Conservation (phyloP, 30 jellyfish, hydroid and myxozoan species). For the Chironex yamaguchii region DNA sequence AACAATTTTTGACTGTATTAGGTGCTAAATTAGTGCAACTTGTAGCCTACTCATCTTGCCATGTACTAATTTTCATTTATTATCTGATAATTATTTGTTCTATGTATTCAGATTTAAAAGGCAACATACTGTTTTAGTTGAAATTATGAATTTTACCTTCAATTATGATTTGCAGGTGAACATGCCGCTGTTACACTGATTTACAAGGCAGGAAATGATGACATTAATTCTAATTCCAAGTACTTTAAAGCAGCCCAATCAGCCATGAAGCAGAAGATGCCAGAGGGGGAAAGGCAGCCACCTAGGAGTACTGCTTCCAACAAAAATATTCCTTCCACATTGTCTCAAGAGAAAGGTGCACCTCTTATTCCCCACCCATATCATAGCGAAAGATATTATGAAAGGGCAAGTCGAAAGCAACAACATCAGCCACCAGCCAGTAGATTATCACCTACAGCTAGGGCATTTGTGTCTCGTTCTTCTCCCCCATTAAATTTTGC, state of each 20-base stretch:
- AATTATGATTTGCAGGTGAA: constrained; percentile 93
- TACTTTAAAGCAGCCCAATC: background rate
- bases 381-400: background rate
- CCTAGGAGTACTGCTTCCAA: background rate
- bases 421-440: constrained; percentile 22
- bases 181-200: constrained; percentile 91
- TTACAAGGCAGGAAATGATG: constrained; percentile 81
- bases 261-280: background rate
- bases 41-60: no score
- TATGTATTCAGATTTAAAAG: background rate
- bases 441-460: constrained; percentile 93
- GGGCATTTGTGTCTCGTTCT: constrained; percentile 83
- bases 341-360: background rate
- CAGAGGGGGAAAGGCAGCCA: background rate
- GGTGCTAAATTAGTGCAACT: no score
- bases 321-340: background rate
- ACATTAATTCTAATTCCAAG: constrained; percentile 77
- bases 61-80: no score
- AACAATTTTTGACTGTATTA: no score
- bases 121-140: background rate
- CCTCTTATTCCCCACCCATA: constrained; percentile 43
- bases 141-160: no score
- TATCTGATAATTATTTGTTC: no score
- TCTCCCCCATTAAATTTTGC: constrained; percentile 71
- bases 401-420: background rate